Evolutionary conservation across 2,113 vertebrate species (phyloP), one percentile per base, ranked within the genome.

Genomic region (Hemiprocne comata): DNA sequence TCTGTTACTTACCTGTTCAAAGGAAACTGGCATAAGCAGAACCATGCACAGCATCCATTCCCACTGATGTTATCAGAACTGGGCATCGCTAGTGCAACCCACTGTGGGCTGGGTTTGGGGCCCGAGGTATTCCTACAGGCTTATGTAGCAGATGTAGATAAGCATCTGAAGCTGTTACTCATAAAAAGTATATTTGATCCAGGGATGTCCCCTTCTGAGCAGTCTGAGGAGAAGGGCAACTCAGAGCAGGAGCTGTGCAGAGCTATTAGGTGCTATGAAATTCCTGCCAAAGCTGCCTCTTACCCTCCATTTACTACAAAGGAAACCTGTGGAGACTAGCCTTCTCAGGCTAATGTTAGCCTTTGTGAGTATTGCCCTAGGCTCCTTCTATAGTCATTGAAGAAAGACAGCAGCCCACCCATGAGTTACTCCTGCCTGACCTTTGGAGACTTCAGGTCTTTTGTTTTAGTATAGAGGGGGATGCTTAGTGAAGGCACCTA

Each of bases 211-310:
- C 4, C 57, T 58, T 75, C 89, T 54, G 36, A 85, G 75, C 20
- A 72, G 16, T 44, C 26, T 58, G 33, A 21, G 23, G 17, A 91
- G 50, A 85, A 76, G 51, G 67, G 19, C 2, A 1, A 34, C 31
- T 57, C 33, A 24, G 48, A 82, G 70, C 9, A 42, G 70, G 26
- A 89, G 26, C n/a, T 66, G 14, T 46, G 34, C 38, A 89, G 53
- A 84, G 42, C 11, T 85, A 16, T 60, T 57, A 72, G 26, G 10
- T 36, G 19, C 26, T 65, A 9, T 18, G 28, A 62, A 91, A 77
- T 70, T 83, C n/a, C 51, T 96, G 53, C 44, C 87, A 95, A 94
- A 91, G 38, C 62, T 87, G 85, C 48, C 24, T 93, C 28, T 83
- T 29, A 61, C 34, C 31, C 44, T 75, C 54, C 40, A 31, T 5